Base-by-base conservation (phyloP, 2,113 vertebrate species). In the Ophthalmolycus amberensis region DNA sequence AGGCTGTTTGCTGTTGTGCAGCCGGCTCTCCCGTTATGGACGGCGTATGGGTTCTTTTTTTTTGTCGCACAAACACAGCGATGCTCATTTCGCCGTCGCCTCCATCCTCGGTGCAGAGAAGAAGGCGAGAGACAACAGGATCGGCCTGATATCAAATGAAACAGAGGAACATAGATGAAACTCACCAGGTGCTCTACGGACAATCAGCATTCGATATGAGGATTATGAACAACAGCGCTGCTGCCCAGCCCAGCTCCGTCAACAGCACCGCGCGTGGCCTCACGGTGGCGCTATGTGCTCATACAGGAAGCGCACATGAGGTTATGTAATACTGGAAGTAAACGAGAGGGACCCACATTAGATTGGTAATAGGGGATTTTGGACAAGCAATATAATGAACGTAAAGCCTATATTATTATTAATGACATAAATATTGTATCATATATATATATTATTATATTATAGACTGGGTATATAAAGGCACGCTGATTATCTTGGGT, bases 191-290 rank as follows among this genome's bases (percentile, higher is more conserved):
- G 78, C 68, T 77, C 54, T 25, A 4, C 11, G 34, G 80, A 80
- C 60, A n/a, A 84, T 62, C 62, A 71, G 85, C 89, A 91, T 91
- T 91, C 83, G 89, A 85, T 77, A 32, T 20, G 75, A 75, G 54
- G 83, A 63, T 88, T 78, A 48, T 46, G 80, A 58, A 59, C 64
- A 58, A 62, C 69, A 54, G 77, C 38, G 79, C 29, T n/a, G 66
- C 73, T 85, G 91, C 94, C 93, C 91, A 90, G 81, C 93, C 94
- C 92, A 29, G 77, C 69, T 89, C 58, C 78, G 50, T 27, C 62
- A 3, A n/a, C 85, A 46, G 4, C 60, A 7, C 60, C 0, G 70
- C 2, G 82, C 86, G 91, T 89, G 58, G 87, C 85, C 94, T 80
- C 92, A 63, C 9, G 92, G 86, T 90, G 94, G 94, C 93, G 92